These are phyloP conservation scores for Scaeva pyrastri DNA, from an alignment of 2,888 invertebrate genomes.

Conservation along the genomic window DNA sequence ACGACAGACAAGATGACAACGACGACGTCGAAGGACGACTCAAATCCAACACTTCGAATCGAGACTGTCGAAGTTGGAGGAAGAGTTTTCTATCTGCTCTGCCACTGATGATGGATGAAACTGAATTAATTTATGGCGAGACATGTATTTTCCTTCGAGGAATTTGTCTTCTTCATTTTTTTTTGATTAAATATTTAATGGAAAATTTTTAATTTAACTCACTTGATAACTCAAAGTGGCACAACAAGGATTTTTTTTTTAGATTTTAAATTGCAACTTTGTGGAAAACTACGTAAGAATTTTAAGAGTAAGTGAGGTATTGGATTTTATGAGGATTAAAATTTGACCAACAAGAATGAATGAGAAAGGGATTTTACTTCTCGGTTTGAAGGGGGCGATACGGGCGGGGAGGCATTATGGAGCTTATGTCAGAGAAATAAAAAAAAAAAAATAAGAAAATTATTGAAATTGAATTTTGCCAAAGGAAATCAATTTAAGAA, in stretches of 20 bases:
- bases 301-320: background rate
- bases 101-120: conserved; percentile 49
- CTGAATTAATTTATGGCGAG: conserved; percentile 73
- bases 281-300: background rate
- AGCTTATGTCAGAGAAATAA: no score
- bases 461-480: background rate
- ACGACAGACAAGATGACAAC: background rate
- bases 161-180: conserved; percentile 1
- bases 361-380: background rate
- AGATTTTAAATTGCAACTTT: conserved; percentile 10
- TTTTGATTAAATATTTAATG: conserved; percentile 40
- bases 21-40: no score
- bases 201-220: conserved; percentile 59
- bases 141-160: conserved; percentile 48
- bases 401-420: background rate
- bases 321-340: background rate
- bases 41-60: background rate
- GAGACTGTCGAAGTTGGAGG: background rate
- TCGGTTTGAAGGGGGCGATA: background rate
- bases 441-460: background rate
- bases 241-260: conserved; percentile 46
- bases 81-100: background rate
- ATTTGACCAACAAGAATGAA: background rate
- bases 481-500: conserved; percentile 2
- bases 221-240: conserved; percentile 59